Percentiles rank a stretch among this genome's conserved stretches.
These are phyloP conservation scores for Platichthys flesus DNA, from an alignment of 2,113 vertebrate genomes.

Conservation along the genomic window DNA sequence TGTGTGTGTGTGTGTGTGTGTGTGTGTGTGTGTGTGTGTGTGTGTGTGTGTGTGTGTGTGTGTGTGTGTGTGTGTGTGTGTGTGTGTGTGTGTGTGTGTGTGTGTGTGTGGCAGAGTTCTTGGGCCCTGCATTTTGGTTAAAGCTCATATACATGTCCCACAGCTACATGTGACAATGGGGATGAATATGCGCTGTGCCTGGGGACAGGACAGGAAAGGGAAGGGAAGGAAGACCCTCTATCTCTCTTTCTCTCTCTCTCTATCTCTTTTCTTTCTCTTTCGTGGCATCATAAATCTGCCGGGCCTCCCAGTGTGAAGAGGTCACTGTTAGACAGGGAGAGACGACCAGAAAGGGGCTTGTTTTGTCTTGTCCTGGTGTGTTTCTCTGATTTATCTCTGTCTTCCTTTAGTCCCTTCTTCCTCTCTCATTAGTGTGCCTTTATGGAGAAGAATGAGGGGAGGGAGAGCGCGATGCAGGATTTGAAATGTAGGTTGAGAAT, in stretches of 20 bases:
- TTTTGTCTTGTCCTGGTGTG: constrained; percentile 73
- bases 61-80: constrained; percentile 2
- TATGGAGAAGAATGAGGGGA: constrained; percentile 11
- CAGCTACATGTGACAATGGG: constrained; percentile 25
- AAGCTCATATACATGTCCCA: constrained; percentile 1
- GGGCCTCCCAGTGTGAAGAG: constrained; percentile 65
- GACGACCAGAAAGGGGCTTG: constrained; percentile 66
- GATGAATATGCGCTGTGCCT: constrained; percentile 18
- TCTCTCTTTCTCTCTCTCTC: background rate
- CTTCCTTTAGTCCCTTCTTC: constrained; percentile 55
- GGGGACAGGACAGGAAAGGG: constrained; percentile 47
- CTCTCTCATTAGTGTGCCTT: constrained; percentile 56
- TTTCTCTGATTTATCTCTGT: constrained; percentile 75
- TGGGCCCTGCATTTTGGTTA: constrained; percentile 2
- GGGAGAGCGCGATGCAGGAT: background rate
- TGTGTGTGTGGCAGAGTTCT: background rate
- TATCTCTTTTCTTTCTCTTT: constrained; percentile 30
- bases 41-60: background rate
- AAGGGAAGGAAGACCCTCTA: constrained; percentile 22
- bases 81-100: background rate
- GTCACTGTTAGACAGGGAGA: constrained; percentile 71
- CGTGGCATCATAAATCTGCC: constrained; percentile 68
- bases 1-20: background rate
- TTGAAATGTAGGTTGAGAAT: constrained; percentile 42
- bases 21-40: background rate